phyloP scores from a whole-genome alignment of 2,113 vertebrate species.

The Falco punctatus region DNA sequence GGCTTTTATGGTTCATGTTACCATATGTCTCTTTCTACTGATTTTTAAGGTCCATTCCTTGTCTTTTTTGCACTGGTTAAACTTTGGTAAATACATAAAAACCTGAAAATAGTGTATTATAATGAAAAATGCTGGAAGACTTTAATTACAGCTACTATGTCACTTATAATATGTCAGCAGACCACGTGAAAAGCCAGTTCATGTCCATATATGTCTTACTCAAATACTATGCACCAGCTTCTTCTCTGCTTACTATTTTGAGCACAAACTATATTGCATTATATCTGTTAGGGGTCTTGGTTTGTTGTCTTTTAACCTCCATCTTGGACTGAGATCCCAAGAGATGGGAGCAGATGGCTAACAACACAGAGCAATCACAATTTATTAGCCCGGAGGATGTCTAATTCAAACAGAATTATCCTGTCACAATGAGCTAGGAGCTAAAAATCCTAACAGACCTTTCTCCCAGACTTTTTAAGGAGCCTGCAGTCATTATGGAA shows the following conservation, averaged over 20 bases:
- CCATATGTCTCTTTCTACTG: background rate
- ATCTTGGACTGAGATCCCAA: background rate
- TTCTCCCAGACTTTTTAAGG: background rate
- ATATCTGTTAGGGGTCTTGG: background rate
- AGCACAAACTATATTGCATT: background rate
- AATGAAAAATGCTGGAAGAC: background rate
- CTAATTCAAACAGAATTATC: background rate
- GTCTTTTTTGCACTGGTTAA: background rate
- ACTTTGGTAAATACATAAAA: background rate
- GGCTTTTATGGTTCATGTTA: background rate
- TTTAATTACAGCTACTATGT: background rate
- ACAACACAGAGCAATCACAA: background rate
- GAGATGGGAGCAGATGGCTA: slow-evolving; percentile 7
- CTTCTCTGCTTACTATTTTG: background rate
- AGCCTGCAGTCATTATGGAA: background rate
- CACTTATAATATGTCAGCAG: background rate
- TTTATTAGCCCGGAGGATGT: background rate
- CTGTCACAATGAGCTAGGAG: background rate
- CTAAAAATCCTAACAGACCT: background rate
- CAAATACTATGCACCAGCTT: background rate
- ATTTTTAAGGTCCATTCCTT: background rate
- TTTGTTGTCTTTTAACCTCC: background rate
- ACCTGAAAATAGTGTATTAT: background rate
- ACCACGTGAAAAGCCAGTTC: background rate
- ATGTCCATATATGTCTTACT: background rate